Base-by-base conservation (phyloP, 1,140 invertebrate species). In the Drosophila orena region DNA sequence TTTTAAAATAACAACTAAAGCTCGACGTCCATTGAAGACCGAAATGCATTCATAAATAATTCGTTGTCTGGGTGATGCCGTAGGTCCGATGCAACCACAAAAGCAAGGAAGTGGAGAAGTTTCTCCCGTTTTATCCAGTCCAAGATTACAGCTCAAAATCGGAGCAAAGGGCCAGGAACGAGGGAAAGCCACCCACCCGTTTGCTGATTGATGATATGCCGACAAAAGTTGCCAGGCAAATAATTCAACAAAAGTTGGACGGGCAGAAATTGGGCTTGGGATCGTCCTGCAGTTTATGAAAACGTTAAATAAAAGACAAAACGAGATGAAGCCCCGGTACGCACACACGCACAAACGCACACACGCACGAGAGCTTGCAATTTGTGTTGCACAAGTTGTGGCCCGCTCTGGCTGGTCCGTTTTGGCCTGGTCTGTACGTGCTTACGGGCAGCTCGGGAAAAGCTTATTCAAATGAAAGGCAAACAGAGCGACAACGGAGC, bases 141-240 rank as follows among this genome's bases (percentile, higher is more conserved):
- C 40, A 47, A 55, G 66, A 69, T 70, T 59, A 69, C 27, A 61
- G 65, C 37, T 49, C 27, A 58, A 46, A 52, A 38, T 43, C 47
- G 34, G 38, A 34, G 24, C 12, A 30, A 5, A 17, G 12, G n/a
- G 0, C 35, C 44, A 43, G 42, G 35, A 60, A 27, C 34, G 44
- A 20, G 35, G 61, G 43, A 47, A 17, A 50, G 35, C 37, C 22
- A 37, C 49, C 37, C 22, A 37, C 49, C 49, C 49, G 55, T 66
- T 60, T 66, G 44, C 49, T 85, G 80, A 84, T 84, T 84, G 80
- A 85, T 84, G 81, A 84, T 77, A 81, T 78, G 54, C 75, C 38
- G 47, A 44, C 65, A 64, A 71, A 70, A 71, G 68, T 49, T 72
- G 59, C 49, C 49, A 59, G 58, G 79, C 43, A 80, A 80, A 76